Evolutionary conservation across 2,888 invertebrate species (phyloP).

Genomic region (Drosophila nigritarsus): DNA sequence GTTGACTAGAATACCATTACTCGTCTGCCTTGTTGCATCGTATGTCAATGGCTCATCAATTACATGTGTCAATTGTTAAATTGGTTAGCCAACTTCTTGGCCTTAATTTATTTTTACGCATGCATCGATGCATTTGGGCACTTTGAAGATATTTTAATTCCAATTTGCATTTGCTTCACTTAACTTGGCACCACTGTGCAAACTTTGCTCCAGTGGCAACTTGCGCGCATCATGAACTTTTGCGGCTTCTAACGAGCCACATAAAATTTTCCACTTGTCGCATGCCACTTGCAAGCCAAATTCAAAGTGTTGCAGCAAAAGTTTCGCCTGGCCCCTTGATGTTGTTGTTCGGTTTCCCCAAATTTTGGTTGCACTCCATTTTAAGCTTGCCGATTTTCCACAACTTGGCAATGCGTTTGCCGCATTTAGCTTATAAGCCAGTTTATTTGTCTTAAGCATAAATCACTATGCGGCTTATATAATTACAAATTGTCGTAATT

Average conservation of each 20-base stretch:
- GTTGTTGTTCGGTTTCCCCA: slow-evolving; percentile 27
- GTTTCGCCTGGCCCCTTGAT: slow-evolving; percentile 29
- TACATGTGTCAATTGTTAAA: slow-evolving; percentile 32
- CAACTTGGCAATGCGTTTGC: slow-evolving; percentile 16
- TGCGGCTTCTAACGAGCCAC: slow-evolving; percentile 59
- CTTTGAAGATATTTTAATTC: slow-evolving; percentile 25
- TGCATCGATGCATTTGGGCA: slow-evolving; percentile 5
- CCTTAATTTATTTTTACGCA: slow-evolving; percentile 4
- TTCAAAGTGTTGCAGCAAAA: slow-evolving; percentile 61
- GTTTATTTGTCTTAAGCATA: not conserved
- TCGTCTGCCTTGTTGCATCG: slow-evolving; percentile 9
- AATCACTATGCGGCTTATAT: not conserved
- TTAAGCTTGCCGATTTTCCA: slow-evolving; percentile 10
- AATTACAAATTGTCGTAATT: slow-evolving; percentile 8
- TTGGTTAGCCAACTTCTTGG: slow-evolving; percentile 33
- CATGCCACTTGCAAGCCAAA: slow-evolving; percentile 38
- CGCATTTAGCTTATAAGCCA: slow-evolving; percentile 6
- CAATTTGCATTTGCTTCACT: slow-evolving; percentile 40
- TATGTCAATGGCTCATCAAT: slow-evolving; percentile 30
- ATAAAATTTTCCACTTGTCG: slow-evolving; percentile 58
- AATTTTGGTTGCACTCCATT: slow-evolving; percentile 9
- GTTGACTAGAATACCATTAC: not conserved
- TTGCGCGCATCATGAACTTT: slow-evolving; percentile 49
- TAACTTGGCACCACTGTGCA: not conserved
- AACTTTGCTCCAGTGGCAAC: slow-evolving; percentile 27